These are phyloP conservation scores for Gallinago stenura DNA, from an alignment of 2,797 vertebrate species.

Conservation along the genomic window DNA sequence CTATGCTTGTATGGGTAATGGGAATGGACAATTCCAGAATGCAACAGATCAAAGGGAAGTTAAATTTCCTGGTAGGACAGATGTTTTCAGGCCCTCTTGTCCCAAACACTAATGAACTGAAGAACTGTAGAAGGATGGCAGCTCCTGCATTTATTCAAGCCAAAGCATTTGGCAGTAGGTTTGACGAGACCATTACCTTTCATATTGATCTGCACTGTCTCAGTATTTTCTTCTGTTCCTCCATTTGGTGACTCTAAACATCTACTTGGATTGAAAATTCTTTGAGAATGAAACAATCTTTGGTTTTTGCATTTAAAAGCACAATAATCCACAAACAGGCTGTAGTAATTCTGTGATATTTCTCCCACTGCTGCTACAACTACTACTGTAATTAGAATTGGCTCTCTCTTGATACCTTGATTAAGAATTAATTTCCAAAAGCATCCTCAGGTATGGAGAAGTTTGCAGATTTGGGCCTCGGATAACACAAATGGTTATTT, in stretches of 20 bases:
- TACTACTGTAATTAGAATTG: background rate
- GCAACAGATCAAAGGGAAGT: background rate
- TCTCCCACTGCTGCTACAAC: background rate
- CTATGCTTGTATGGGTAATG: accelerated
- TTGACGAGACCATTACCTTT: background rate
- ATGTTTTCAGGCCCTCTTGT: background rate
- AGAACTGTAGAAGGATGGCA: background rate
- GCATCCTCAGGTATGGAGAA: background rate
- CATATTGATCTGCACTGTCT: background rate
- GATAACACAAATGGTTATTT: background rate
- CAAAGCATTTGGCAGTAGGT: background rate
- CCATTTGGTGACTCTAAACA: background rate
- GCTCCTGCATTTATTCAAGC: background rate
- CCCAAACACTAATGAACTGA: background rate
- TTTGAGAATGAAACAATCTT: background rate
- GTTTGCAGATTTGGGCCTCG: background rate
- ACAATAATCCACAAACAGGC: background rate
- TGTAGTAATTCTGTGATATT: background rate
- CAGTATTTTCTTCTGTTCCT: background rate
- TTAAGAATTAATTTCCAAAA: background rate
- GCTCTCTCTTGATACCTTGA: background rate
- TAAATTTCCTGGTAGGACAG: background rate
- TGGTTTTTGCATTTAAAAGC: background rate
- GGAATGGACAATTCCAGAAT: background rate
- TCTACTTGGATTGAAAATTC: background rate